Evolutionary conservation across 2,797 vertebrate species (phyloP).

Genomic region (Tympanoctomys barrerae): DNA sequence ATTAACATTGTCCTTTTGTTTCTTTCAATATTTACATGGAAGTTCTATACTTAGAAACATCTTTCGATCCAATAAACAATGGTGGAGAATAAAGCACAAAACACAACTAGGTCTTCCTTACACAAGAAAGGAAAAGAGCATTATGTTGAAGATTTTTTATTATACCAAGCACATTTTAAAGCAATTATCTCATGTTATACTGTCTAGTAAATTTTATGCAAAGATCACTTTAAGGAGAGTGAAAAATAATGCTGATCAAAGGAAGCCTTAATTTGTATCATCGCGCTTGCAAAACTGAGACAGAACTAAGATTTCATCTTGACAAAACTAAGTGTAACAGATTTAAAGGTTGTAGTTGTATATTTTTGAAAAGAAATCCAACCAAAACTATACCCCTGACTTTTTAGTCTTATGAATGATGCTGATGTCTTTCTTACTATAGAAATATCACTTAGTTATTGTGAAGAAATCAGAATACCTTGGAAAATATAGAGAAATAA

Average conservation of each 20-base stretch:
- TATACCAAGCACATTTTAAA: slow-evolving; percentile 58
- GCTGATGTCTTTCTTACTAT: not conserved
- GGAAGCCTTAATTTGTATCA: slow-evolving; percentile 45
- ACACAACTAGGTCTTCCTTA: not conserved
- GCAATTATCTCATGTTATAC: slow-evolving; percentile 21
- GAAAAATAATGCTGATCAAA: slow-evolving; percentile 43
- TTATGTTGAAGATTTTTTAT: slow-evolving; percentile 42
- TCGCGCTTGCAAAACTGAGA: slow-evolving; percentile 35
- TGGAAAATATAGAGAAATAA: slow-evolving; percentile 18
- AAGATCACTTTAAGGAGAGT: slow-evolving; percentile 50
- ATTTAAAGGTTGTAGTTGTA: not conserved
- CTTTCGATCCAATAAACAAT: slow-evolving; percentile 61
- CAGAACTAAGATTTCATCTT: slow-evolving; percentile 27
- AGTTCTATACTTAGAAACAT: slow-evolving; percentile 54
- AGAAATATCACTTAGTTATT: not conserved
- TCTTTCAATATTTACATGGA: slow-evolving; percentile 50
- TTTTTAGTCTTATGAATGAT: slow-evolving; percentile 29
- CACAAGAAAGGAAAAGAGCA: slow-evolving; percentile 48
- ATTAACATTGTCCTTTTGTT: slow-evolving; percentile 66
- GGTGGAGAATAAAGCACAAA: slow-evolving; percentile 41
- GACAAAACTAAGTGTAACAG: not conserved
- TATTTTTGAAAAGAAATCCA: not conserved
- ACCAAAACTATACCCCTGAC: not conserved
- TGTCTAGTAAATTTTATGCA: slow-evolving; percentile 51
- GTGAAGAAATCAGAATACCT: slow-evolving; percentile 12